Evolutionary conservation across 1,140 invertebrate genomes (phyloP).

Genomic region (Prorops nasuta): DNA sequence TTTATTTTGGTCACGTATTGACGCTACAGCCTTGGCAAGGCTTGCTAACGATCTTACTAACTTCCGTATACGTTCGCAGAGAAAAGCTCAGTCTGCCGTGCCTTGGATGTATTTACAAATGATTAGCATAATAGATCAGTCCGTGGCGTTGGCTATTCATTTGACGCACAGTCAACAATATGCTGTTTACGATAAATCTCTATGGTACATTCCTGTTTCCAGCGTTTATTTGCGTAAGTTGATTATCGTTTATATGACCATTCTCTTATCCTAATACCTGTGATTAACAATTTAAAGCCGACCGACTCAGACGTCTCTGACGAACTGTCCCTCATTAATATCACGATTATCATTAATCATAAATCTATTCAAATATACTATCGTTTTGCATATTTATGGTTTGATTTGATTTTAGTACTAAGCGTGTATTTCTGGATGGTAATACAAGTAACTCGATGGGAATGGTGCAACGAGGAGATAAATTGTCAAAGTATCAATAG

Average conservation of each 20-base stretch:
- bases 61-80: conserved; percentile 39
- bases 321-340: conserved; percentile 5
- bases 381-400: too few species aligned
- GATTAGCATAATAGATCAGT: conserved; percentile 47
- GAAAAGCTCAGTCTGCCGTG: conserved; percentile 36
- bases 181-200: conserved; percentile 29
- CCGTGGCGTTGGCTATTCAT: conserved; percentile 34
- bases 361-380: too few species aligned
- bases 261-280: too few species aligned
- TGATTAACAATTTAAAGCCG: too few species aligned
- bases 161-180: conserved; percentile 27
- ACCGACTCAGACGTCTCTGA: too few species aligned
- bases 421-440: conserved; percentile 45
- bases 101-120: conserved; percentile 52
- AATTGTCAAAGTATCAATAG: background rate
- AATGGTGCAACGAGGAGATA: conserved; percentile 20
- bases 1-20: conserved; percentile 27
- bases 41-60: conserved; percentile 26
- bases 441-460: conserved; percentile 37
- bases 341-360: too few species aligned
- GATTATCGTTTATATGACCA: background rate
- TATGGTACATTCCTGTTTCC: conserved; percentile 40
- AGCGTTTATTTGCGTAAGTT: conserved; percentile 46
- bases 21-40: conserved; percentile 16
- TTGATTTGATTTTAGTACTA: conserved; percentile 40